phyloP scores from a whole-genome alignment of 2,888 invertebrate species.

The Nematopogon swammerdamellus region DNA sequence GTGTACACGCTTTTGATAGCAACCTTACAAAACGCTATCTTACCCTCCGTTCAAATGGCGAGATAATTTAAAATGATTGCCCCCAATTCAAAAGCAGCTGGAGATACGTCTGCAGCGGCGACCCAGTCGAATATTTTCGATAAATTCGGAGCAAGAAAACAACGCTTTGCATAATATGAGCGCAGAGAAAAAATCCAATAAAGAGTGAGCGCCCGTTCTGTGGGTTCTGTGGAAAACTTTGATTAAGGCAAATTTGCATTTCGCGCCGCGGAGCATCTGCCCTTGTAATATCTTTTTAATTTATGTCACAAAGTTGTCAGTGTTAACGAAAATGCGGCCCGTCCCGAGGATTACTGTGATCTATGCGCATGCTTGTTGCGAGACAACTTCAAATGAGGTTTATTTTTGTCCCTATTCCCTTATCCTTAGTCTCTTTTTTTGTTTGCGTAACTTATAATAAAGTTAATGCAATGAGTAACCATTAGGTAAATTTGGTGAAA shows the following conservation, averaged over 20 bases:
- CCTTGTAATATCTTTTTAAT: constrained; percentile 47
- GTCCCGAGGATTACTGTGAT: constrained; percentile 17
- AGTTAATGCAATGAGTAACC: no score
- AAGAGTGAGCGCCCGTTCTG: constrained; percentile 15
- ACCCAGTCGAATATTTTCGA: neutral
- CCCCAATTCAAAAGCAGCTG: no score
- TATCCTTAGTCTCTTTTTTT: no score
- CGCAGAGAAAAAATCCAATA: constrained; percentile 24
- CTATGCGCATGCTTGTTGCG: constrained; percentile 23
- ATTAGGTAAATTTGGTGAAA: no score
- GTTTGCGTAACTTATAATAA: no score
- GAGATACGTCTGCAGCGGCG: no score
- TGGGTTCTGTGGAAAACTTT: constrained; percentile 23
- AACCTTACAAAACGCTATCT: no score
- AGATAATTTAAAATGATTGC: no score
- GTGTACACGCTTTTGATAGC: no score
- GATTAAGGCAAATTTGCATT: constrained; percentile 46
- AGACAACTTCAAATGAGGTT: constrained; percentile 5
- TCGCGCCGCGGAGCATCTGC: constrained; percentile 34
- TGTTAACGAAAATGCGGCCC: constrained; percentile 13
- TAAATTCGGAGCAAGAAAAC: neutral
- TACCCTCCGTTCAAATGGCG: no score
- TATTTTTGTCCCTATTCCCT: no score
- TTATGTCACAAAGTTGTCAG: constrained; percentile 41
- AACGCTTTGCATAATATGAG: neutral